Conservation (phyloP, 2,797 vertebrate species). For the Alectoris magna region DNA sequence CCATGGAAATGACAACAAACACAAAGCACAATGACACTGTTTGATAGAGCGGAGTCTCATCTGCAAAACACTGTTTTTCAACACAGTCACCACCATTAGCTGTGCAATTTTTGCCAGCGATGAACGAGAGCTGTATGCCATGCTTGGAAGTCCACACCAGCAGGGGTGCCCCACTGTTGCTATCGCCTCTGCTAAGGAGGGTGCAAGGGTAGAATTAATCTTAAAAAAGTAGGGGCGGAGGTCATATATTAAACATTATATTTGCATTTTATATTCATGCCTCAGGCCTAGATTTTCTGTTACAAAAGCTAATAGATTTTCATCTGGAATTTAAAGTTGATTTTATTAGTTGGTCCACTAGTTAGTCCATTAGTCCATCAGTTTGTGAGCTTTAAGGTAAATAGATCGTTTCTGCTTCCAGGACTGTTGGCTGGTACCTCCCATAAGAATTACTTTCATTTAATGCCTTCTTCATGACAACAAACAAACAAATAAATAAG, state of each 20-base stretch:
- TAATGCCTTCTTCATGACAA: accelerated
- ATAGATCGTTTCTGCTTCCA: not conserved
- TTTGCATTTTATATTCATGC: not conserved
- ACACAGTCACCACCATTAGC: too few species aligned
- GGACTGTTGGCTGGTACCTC: not conserved
- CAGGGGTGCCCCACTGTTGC: too few species aligned
- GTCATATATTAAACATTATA: not conserved
- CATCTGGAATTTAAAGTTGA: not conserved
- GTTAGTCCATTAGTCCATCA: too few species aligned
- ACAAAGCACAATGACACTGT: too few species aligned
- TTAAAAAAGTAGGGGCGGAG: not conserved
- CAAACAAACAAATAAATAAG: not conserved
- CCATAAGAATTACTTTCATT: not conserved
- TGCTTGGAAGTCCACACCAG: too few species aligned
- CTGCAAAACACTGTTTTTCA: too few species aligned
- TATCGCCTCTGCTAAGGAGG: too few species aligned
- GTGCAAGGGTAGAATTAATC: not conserved
- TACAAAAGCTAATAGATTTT: not conserved
- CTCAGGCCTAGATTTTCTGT: not conserved
- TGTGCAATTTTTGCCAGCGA: too few species aligned
- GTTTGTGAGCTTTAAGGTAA: not conserved
- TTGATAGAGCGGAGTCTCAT: too few species aligned
- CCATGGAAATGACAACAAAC: too few species aligned
- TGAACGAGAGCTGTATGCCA: too few species aligned
- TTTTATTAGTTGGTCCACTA: not conserved